Percentiles rank a stretch among this genome's conserved stretches.
Conservation (phyloP, 2,888 invertebrate genomes). For the Torymus auratus region DNA sequence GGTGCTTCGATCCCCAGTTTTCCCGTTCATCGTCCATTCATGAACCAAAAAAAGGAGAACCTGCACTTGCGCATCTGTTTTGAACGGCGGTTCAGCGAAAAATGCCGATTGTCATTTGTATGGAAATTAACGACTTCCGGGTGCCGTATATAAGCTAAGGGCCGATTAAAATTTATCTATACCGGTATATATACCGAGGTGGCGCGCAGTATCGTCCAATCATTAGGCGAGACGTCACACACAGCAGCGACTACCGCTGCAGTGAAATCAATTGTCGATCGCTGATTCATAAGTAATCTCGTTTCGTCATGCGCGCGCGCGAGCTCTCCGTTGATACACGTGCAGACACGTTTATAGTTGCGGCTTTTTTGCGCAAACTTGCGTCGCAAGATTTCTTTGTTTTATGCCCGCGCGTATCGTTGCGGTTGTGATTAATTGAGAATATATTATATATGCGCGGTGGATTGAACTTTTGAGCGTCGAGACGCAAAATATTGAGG, state of each 20-base stretch:
- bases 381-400: neutral
- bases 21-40: neutral
- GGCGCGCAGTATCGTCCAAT: neutral
- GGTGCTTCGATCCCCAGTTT: neutral
- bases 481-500: neutral
- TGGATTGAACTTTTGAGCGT: neutral
- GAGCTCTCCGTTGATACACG: too few species aligned
- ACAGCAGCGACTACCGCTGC: neutral
- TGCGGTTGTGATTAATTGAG: too few species aligned
- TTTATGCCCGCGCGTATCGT: neutral
- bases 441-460: too few species aligned
- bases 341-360: too few species aligned
- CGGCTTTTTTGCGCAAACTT: neutral
- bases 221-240: conserved; percentile 13
- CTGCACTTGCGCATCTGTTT: too few species aligned
- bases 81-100: neutral
- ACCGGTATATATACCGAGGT: too few species aligned
- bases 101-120: too few species aligned
- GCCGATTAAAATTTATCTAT: too few species aligned
- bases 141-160: too few species aligned
- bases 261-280: conserved; percentile 18
- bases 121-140: too few species aligned
- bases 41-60: too few species aligned
- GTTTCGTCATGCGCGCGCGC: neutral
- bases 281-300: conserved; percentile 39